Base-by-base conservation (phyloP, 2,113 vertebrate species). In the Pterocles burchelli region DNA sequence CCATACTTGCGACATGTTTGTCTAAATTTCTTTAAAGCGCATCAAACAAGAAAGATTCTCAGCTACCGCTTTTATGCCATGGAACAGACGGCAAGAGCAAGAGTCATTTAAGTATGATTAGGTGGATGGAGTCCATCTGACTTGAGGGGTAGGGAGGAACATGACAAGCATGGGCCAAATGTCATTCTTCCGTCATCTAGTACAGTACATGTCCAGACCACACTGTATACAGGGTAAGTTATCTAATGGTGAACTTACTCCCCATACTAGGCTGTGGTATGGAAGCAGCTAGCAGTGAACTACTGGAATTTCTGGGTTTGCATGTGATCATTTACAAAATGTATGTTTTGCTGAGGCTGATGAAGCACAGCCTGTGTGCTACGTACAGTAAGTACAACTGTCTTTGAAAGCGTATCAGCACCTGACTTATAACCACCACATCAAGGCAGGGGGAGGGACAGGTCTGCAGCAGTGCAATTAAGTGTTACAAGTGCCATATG, bases 141-240 rank as follows among this genome's bases (percentile, higher is more conserved):
- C 10, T 66, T 58, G 25, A 45, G 13, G 16, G 1, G 4, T 43
- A 70, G 8, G 41, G 16, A 79, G 41, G 20, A 82, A 54, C 25
- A 66, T 0, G 4, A 28, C 54, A 74, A 61, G 13, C 19, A 52
- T 13, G 5, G 20, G 36, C 16, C 41, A 58, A 54, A 66, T 66
- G 48, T 52, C 1, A 62, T 58, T 93, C 70, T 63, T 49, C 52
- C 51, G n/a, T 83, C 25, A 31, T 14, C 54, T 75, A 7, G 2
- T 59, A 49, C 41, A 43, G 36, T 34, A 45, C 16, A 29, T 6
- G 21, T 22, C 38, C 63, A 68, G 48, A 63, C 6, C 4, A 2
- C 13, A 14, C 25, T 48, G 33, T 18, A 38, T 33, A 57, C 0
- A 0, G 36, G 4, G 4, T 36, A 26, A 17, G 17, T 65, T 80